Evolutionary conservation across 2,888 invertebrate genomes (phyloP).

Genomic region (Sminthurinus aureus): DNA sequence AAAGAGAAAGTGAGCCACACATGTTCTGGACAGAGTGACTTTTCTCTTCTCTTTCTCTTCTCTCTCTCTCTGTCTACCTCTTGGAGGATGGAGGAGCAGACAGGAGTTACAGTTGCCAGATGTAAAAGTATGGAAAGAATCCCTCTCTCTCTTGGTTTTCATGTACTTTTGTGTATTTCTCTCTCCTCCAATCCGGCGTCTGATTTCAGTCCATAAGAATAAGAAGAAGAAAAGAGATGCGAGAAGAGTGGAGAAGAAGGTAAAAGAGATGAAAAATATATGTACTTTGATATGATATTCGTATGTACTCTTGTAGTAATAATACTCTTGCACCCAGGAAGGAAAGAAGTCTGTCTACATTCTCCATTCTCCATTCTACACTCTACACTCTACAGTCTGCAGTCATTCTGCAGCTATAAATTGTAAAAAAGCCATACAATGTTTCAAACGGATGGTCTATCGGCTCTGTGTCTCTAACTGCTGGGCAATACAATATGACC

Average conservation of each 20-base stretch:
- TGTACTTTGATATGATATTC: no score
- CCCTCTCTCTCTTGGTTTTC: neutral
- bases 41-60: neutral
- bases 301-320: no score
- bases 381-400: no score
- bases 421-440: no score
- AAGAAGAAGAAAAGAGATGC: neutral
- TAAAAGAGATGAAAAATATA: neutral
- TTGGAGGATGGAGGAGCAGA: neutral
- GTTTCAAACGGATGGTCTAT: no score
- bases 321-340: no score
- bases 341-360: no score
- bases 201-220: neutral
- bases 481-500: no score
- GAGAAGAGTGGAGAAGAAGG: neutral
- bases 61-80: neutral
- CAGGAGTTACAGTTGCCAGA: neutral
- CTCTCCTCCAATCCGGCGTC: neutral
- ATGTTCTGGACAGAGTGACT: conserved; percentile 31
- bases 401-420: no score
- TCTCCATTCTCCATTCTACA: no score
- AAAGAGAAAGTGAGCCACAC: conserved; percentile 24
- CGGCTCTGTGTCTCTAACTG: no score
- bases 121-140: neutral
- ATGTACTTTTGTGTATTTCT: neutral